A percentile compares a stretch with the other conserved stretches of the same genome.
phyloP scores from a whole-genome alignment of 2,113 vertebrate species.

The Euleptes europaea region DNA sequence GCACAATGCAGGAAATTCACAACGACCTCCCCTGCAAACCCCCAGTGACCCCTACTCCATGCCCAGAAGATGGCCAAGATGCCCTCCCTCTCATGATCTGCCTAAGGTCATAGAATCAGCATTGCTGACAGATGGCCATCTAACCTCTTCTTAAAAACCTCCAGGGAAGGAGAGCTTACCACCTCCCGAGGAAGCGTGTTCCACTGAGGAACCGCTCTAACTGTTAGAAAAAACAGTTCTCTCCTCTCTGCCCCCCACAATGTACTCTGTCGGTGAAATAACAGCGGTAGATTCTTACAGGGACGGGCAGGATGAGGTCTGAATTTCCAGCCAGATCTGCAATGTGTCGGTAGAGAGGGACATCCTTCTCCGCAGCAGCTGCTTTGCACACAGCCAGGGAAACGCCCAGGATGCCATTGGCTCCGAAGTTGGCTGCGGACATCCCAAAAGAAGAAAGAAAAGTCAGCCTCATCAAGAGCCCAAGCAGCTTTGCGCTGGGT shows the following conservation, averaged over 20 bases:
- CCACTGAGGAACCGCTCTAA: too few relatives aligned
- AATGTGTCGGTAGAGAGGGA: slow-evolving; percentile 90
- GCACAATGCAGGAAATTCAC: too few relatives aligned
- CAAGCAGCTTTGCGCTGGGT: not conserved
- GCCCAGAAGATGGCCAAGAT: too few relatives aligned
- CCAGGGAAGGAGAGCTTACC: too few relatives aligned
- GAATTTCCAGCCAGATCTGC: slow-evolving; percentile 90
- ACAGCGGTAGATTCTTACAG: slow-evolving; percentile 74
- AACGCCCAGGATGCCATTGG: slow-evolving; percentile 91
- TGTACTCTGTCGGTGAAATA: not conserved
- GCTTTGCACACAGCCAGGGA: slow-evolving; percentile 92
- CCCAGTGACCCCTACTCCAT: too few relatives aligned
- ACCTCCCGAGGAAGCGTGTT: too few relatives aligned
- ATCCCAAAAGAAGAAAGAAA: slow-evolving; percentile 43
- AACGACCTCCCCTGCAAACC: too few relatives aligned
- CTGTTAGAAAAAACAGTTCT: too few relatives aligned
- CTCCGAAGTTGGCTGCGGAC: slow-evolving; percentile 87
- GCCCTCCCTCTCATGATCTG: too few relatives aligned
- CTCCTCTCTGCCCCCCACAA: not conserved
- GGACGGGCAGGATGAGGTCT: slow-evolving; percentile 90
- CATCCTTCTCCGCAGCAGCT: slow-evolving; percentile 86
- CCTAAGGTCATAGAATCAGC: too few relatives aligned
- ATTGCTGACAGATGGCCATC: too few relatives aligned
- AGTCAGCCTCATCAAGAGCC: not conserved
- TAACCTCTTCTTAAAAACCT: too few relatives aligned